phyloP scores from a whole-genome alignment of 2,113 vertebrate genomes.

The Polypterus bichir region DNA sequence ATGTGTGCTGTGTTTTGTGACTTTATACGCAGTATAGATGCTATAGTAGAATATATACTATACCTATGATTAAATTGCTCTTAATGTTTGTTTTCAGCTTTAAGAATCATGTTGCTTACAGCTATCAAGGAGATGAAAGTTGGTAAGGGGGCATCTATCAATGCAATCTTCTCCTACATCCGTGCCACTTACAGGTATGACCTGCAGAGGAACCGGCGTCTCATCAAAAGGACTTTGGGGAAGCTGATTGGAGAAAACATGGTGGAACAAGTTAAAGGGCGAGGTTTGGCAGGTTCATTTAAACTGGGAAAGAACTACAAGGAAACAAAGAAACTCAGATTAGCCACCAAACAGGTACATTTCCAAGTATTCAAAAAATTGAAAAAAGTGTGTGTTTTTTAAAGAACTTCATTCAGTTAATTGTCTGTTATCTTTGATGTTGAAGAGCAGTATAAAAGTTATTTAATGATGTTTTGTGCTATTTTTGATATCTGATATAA shows the following conservation, averaged over 20 bases:
- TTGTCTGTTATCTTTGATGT: no score
- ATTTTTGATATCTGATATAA: no score
- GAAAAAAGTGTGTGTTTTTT: no score
- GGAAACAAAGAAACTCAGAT: constrained; percentile 57
- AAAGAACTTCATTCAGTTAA: no score
- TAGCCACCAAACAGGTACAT: constrained; percentile 61
- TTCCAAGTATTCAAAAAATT: no score
- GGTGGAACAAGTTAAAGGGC: constrained; percentile 82
- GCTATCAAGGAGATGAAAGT: constrained; percentile 82
- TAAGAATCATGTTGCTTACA: constrained; percentile 81
- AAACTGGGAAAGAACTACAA: constrained; percentile 88
- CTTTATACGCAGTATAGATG: no score
- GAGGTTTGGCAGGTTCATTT: constrained; percentile 85
- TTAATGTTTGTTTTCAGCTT: constrained; percentile 49
- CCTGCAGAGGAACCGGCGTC: constrained; percentile 69
- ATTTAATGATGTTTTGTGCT: no score
- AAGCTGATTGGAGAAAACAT: constrained; percentile 76
- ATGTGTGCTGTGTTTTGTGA: no score
- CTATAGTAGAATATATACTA: no score
- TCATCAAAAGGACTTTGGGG: constrained; percentile 72
- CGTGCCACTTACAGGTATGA: constrained; percentile 71
- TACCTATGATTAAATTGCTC: no score
- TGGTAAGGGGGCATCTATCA: constrained; percentile 77
- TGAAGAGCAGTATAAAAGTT: no score
- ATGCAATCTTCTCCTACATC: constrained; percentile 83